These are phyloP conservation scores for Lithophane ornitopus DNA, from an alignment of 2,888 invertebrate species.

Conservation along the genomic window DNA sequence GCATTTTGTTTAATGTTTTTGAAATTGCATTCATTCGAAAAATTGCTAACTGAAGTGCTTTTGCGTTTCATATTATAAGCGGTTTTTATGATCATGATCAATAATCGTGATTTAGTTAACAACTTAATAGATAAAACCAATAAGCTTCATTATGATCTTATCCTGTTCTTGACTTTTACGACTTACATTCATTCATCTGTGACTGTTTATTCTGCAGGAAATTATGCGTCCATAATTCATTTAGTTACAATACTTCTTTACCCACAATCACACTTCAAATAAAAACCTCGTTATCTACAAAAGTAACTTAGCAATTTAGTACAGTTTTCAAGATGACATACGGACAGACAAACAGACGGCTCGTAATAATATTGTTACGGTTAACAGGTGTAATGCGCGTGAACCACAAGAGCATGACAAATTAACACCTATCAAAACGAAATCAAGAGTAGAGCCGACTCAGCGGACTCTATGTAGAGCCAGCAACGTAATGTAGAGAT, in stretches of 20 bases:
- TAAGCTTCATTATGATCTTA: conserved; percentile 9
- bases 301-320: conserved; percentile 64
- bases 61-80: conserved; percentile 10
- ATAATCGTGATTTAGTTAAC: conserved; percentile 37
- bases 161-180: conserved; percentile 18
- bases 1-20: conserved; percentile 13
- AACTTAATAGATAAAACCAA: conserved; percentile 13
- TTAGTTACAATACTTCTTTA: conserved; percentile 50
- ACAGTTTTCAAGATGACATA: conserved; percentile 62
- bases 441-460: conserved; percentile 78
- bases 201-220: conserved; percentile 26
- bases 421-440: conserved; percentile 86
- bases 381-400: conserved; percentile 68
- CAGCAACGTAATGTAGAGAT: conserved; percentile 62
- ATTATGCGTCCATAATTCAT: conserved; percentile 53
- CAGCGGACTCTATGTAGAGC: conserved; percentile 67
- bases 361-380: conserved; percentile 69
- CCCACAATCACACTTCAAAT: conserved; percentile 48
- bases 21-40: conserved; percentile 9
- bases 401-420: conserved; percentile 79
- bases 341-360: conserved; percentile 62
- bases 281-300: conserved; percentile 65
- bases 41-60: neutral
- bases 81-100: conserved; percentile 17
- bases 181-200: conserved; percentile 8